Base-by-base conservation (phyloP, 2,113 vertebrate species). In the Coptodon rendalli region DNA sequence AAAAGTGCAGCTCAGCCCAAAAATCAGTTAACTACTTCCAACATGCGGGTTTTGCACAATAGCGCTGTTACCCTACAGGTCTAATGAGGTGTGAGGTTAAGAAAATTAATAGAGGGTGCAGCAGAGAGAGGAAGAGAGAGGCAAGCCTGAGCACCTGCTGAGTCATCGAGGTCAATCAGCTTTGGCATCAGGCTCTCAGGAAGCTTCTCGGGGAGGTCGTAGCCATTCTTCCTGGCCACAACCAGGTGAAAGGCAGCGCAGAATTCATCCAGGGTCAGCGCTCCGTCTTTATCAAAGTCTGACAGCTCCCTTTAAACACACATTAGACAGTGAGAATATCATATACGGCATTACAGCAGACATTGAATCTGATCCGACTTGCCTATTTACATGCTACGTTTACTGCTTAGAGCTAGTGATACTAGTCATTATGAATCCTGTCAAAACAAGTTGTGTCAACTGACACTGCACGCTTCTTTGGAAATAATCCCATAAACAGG, bases 151-250 rank as follows among this genome's bases (percentile, higher is more conserved):
- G 94, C 96, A 99, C 99, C 99, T 84, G 98, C 97, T 7, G 98
- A 97, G 91, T 99, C 99, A 95, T 99, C 99, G 96, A 99, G 96
- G 96, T 99, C 99, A 93, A 99, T 99, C 93, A 99, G 96, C 94
- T 99, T 99, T 95, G 99, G 98, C 98, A 99, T 99, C 94, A 99
- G 96, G 95, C 98, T 99, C 96, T 99, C 99, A 3, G 98, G 99
- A 87, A 99, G 97, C 93, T 99, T 99, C 95, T 99, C 98, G 1
- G 99, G 99, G 91, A 99, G 97, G 92, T 99, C 99, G 91, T 99
- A 99, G 73, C 99, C 98, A 57, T 99, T 99, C 95, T 99, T 99
- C 90, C 99, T 97, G 89, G 99, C 99, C 89, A 99, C 99, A 59
- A 99, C 99, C 87, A 99, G 96, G 94, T 99, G 99, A 95, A 99